Evolutionary conservation across 2,888 invertebrate species (phyloP).

Genomic region (Eudemis profundana): DNA sequence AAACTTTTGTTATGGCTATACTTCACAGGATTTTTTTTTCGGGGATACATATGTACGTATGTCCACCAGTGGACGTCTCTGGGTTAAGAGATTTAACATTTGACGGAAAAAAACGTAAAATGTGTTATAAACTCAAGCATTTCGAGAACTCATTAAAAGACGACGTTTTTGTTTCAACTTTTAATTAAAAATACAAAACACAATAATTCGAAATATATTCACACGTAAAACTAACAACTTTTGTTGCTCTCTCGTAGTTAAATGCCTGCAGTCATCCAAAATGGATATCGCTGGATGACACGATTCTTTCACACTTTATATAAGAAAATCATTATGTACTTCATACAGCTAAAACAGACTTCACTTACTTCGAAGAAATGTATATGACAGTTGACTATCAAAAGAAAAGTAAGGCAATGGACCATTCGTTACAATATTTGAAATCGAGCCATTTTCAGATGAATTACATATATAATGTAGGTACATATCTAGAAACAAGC

Average conservation of each 20-base stretch:
- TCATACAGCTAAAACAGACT: slow-evolving; percentile 10
- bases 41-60: too few relatives aligned
- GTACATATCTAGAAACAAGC: too few relatives aligned
- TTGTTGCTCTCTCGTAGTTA: slow-evolving; percentile 37
- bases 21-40: too few relatives aligned
- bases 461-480: too few relatives aligned
- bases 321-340: slow-evolving; percentile 8
- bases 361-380: neutral
- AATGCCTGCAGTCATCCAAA: slow-evolving; percentile 40
- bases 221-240: slow-evolving; percentile 34
- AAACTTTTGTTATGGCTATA: too few relatives aligned
- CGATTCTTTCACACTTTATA: slow-evolving; percentile 30
- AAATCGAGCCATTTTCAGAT: too few relatives aligned
- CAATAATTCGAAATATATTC: slow-evolving; percentile 41
- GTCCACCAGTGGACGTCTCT: too few relatives aligned
- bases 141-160: slow-evolving; percentile 1
- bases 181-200: slow-evolving; percentile 41
- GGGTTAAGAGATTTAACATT: too few relatives aligned
- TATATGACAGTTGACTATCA: too few relatives aligned
- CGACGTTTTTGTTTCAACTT: slow-evolving; percentile 6
- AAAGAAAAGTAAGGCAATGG: neutral
- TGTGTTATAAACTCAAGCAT: neutral
- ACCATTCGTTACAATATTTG: neutral
- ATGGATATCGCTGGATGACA: slow-evolving; percentile 33
- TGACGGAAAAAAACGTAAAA: too few relatives aligned